Percentiles rank a stretch among this genome's conserved stretches.
phyloP scores from a whole-genome alignment of 2,113 vertebrate species.

The Oreocharis arfaki region DNA sequence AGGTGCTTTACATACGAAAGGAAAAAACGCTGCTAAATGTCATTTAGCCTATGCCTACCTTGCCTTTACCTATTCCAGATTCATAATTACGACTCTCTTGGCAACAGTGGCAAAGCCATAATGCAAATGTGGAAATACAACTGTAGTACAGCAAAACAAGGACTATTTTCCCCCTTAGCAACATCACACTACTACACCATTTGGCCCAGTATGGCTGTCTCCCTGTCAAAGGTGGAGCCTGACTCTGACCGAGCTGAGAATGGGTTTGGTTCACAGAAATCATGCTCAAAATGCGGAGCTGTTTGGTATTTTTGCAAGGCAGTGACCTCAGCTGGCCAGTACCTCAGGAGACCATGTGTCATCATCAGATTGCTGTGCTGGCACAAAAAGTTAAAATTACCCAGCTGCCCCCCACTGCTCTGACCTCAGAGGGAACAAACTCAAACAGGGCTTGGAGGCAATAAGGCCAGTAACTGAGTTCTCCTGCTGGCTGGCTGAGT shows the following conservation, averaged over 20 bases:
- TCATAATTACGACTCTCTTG: neutral
- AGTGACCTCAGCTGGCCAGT: neutral
- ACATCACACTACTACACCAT: accelerated
- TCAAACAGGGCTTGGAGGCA: neutral
- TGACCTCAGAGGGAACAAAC: neutral
- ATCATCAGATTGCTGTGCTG: neutral
- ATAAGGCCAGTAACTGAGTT: accelerated
- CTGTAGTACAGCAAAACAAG: neutral
- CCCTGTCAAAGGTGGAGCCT: accelerated
- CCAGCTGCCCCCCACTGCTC: neutral
- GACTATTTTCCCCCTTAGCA: neutral
- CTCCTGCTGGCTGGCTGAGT: neutral
- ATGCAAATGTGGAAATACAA: neutral
- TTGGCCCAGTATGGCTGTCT: accelerated
- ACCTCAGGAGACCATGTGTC: neutral
- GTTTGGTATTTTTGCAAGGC: neutral
- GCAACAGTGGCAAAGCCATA: neutral
- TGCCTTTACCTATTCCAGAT: neutral
- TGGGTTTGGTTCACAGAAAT: neutral
- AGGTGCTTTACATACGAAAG: neutral
- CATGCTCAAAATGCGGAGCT: neutral
- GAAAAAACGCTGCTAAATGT: neutral
- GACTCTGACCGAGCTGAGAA: neutral
- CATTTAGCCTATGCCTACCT: neutral
- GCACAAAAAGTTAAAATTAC: neutral